phyloP scores from a whole-genome alignment of 2,113 vertebrate genomes.

The Periophthalmodon schlosseri region DNA sequence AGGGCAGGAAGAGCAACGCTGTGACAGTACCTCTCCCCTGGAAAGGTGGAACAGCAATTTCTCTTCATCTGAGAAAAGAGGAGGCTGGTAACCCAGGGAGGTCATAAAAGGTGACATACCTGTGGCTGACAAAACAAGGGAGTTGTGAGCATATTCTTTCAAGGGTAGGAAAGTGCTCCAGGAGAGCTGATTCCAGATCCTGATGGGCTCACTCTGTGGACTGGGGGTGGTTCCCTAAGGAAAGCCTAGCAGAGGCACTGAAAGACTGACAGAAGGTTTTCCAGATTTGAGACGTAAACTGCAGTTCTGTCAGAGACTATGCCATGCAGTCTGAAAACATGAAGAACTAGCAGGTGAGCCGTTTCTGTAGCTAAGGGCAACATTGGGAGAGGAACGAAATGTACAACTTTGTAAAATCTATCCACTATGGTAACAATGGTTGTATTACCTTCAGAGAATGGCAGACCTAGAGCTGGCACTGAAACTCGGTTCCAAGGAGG shows the following conservation, averaged over 20 bases:
- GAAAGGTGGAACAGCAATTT: background rate
- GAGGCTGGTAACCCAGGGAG: background rate
- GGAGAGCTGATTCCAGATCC: background rate
- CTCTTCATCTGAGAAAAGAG: background rate
- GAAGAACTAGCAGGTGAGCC: background rate
- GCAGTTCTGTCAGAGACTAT: background rate
- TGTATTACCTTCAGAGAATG: background rate
- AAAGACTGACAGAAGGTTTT: conserved; percentile 1
- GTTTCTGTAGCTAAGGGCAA: background rate
- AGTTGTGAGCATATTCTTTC: background rate
- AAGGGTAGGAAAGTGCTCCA: background rate
- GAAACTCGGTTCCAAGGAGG: no score
- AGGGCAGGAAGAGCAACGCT: no score
- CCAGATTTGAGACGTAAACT: conserved; percentile 1
- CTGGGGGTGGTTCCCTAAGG: background rate
- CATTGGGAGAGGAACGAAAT: background rate
- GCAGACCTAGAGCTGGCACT: background rate
- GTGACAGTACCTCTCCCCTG: background rate
- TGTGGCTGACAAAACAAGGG: background rate
- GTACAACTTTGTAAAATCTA: background rate
- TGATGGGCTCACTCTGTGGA: background rate
- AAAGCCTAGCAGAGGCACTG: background rate
- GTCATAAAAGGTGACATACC: background rate
- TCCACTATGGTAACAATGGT: background rate
- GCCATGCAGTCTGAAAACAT: background rate